Percentiles rank a stretch among this genome's conserved stretches.
Conservation (phyloP, 1,140 invertebrate species). For the Heliconius hermathena region DNA sequence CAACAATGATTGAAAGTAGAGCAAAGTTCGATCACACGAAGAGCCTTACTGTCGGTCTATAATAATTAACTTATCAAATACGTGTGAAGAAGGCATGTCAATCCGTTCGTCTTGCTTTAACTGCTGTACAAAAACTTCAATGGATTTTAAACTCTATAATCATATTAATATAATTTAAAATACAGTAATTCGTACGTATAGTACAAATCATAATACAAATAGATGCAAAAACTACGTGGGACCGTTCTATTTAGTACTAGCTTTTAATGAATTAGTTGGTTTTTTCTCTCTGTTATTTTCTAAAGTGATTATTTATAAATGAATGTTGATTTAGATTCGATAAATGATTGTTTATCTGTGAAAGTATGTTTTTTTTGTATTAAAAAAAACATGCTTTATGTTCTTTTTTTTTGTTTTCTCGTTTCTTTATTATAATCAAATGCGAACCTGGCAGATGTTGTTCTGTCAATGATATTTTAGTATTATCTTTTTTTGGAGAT, state of each 20-base stretch:
- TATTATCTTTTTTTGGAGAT: too few relatives aligned
- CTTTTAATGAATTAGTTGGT: not conserved
- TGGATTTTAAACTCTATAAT: not conserved
- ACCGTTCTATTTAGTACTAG: slow-evolving; percentile 16
- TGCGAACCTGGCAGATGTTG: too few relatives aligned
- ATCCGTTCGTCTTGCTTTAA: slow-evolving; percentile 10
- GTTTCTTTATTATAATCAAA: too few relatives aligned
- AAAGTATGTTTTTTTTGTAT: not conserved
- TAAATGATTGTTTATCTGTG: not conserved
- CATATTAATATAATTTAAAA: not conserved
- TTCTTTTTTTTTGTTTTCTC: too few relatives aligned
- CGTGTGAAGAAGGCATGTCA: slow-evolving; percentile 16
- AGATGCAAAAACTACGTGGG: slow-evolving; percentile 25
- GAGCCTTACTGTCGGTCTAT: not conserved
- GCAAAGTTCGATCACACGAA: slow-evolving; percentile 9
- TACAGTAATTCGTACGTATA: not conserved
- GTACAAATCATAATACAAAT: slow-evolving; percentile 19
- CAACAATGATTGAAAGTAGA: not conserved
- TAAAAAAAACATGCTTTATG: too few relatives aligned
- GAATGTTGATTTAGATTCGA: not conserved
- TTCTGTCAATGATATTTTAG: too few relatives aligned
- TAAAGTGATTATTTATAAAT: slow-evolving; percentile 3
- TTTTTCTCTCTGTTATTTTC: slow-evolving; percentile 15
- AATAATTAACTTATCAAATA: slow-evolving; percentile 19
- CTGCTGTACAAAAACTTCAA: not conserved